These are phyloP conservation scores for Hemicordylus capensis DNA, from an alignment of 2,113 vertebrate genomes.

Conservation along the genomic window DNA sequence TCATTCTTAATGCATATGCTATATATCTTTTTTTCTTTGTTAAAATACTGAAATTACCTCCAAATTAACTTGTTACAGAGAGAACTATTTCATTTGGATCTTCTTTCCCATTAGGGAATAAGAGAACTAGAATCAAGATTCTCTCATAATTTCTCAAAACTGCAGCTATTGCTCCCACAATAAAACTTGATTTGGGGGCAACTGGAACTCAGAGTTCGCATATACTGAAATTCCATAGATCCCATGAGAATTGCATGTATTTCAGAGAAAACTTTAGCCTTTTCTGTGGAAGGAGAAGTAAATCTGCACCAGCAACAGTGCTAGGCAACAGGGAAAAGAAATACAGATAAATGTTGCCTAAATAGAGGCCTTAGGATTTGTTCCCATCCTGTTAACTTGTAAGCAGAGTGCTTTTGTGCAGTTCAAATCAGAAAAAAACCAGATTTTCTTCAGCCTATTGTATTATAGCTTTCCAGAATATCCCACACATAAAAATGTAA, in stretches of 20 bases:
- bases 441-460: conserved; percentile 44
- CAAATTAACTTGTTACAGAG: neutral
- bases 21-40: too few species aligned
- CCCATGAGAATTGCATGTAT: too few species aligned
- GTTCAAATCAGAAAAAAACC: conserved; percentile 65
- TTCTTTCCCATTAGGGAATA: neutral
- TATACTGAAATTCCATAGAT: too few species aligned
- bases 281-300: neutral
- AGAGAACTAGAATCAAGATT: neutral
- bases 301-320: neutral
- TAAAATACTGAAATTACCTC: neutral
- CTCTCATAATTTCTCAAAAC: neutral
- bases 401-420: conserved; percentile 14
- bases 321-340: neutral
- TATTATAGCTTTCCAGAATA: neutral
- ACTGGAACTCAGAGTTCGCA: too few species aligned
- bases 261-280: neutral
- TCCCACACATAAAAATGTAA: neutral
- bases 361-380: neutral
- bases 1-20: too few species aligned
- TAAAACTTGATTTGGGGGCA: too few species aligned
- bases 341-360: neutral
- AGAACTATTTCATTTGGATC: neutral
- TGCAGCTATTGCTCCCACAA: neutral
- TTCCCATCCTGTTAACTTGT: neutral